Conservation (phyloP, 2,113 vertebrate species). For the Stictonetta naevosa region DNA sequence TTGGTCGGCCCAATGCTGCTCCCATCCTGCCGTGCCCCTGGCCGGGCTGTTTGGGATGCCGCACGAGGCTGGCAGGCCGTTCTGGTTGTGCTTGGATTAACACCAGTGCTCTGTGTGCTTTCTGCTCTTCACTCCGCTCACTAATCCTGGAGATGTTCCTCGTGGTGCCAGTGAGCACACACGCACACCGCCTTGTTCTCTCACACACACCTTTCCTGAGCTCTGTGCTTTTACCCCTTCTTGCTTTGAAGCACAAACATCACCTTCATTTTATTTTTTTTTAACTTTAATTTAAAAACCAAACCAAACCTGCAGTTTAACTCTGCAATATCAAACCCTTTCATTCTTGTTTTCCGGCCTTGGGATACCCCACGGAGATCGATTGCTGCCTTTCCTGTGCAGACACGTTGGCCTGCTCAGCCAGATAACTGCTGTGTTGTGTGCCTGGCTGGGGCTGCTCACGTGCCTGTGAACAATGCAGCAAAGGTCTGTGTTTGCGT, state of each 20-base stretch:
- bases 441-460: not conserved
- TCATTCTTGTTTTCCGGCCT: constrained; percentile 2
- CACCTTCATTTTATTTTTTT: not conserved
- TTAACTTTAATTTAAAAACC: not conserved
- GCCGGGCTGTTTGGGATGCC: rapidly evolving
- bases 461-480: not conserved
- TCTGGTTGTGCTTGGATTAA: not conserved
- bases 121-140: not conserved
- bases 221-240: not conserved
- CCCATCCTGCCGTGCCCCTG: not conserved
- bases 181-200: no score
- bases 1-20: not conserved
- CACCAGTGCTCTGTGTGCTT: rapidly evolving
- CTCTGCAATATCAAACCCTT: not conserved
- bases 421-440: constrained; percentile 28
- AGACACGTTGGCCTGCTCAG: constrained; percentile 27
- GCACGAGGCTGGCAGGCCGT: not conserved
- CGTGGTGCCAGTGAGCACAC: not conserved
- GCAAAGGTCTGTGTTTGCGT: not conserved
- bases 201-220: not conserved
- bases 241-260: not conserved
- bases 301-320: not conserved
- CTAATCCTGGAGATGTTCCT: not conserved
- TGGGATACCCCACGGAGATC: not conserved
- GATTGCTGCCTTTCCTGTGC: not conserved